These are phyloP conservation scores for Lipotes vexillifer DNA, from an alignment of 2,113 vertebrate genomes.

Conservation along the genomic window DNA sequence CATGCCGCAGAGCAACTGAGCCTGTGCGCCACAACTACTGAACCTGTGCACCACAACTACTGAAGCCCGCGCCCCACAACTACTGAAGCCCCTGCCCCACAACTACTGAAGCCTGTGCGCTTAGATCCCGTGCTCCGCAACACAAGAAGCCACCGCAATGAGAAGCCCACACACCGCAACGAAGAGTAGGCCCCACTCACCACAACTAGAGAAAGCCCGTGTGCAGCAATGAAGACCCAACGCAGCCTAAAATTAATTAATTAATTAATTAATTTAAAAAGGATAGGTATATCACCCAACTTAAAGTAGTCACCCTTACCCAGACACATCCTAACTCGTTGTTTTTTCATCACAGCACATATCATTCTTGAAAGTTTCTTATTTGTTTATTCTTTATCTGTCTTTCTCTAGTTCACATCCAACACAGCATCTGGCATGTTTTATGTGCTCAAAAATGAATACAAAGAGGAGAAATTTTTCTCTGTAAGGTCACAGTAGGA, in stretches of 20 bases:
- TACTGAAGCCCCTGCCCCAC: no score
- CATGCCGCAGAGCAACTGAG: no score
- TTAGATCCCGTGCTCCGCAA: no score
- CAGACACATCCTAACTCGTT: rapidly evolving
- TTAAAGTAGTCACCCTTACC: neutral
- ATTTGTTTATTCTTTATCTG: neutral
- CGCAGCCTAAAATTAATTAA: no score
- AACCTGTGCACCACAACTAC: no score
- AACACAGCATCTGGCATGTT: neutral
- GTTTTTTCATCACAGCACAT: neutral
- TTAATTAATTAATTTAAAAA: neutral
- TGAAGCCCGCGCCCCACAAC: no score
- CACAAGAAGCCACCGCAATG: no score
- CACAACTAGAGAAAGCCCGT: no score
- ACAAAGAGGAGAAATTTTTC: neutral
- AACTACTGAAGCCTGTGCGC: no score
- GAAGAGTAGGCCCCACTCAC: no score
- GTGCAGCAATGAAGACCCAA: no score
- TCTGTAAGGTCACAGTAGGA: neutral
- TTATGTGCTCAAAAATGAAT: neutral
- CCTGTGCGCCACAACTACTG: no score
- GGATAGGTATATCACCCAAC: neutral
- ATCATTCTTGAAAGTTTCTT: neutral
- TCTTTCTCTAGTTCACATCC: neutral
- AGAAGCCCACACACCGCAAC: rapidly evolving